Percentiles rank a stretch among this genome's conserved stretches.
Evolutionary conservation across 2,888 invertebrate species (phyloP).

Genomic region (Cabera pusaria): DNA sequence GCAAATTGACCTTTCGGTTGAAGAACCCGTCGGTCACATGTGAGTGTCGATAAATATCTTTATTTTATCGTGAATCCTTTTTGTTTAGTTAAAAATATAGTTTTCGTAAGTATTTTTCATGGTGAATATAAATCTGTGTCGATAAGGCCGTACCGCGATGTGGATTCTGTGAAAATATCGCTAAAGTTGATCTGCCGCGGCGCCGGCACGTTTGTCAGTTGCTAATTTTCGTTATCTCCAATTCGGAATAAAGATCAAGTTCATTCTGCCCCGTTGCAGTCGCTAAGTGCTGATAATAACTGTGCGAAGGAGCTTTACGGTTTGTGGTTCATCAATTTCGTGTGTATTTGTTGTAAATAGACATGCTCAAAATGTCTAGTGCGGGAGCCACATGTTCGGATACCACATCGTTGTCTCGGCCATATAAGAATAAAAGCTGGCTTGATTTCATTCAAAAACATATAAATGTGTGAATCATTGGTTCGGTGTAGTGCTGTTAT

Average conservation of each 20-base stretch:
- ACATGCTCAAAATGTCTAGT: slow-evolving; percentile 70
- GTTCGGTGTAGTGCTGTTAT: slow-evolving; percentile 15
- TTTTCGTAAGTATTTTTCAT: slow-evolving; percentile 79
- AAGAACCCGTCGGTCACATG: slow-evolving; percentile 96
- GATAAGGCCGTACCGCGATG: slow-evolving; percentile 55
- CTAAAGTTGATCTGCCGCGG: slow-evolving; percentile 63
- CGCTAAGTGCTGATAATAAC: slow-evolving; percentile 40
- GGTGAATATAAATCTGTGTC: slow-evolving; percentile 72
- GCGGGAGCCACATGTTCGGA: slow-evolving; percentile 73
- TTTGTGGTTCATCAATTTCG: slow-evolving; percentile 50
- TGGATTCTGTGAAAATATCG: slow-evolving; percentile 71
- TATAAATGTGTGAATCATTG: slow-evolving; percentile 25
- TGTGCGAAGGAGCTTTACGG: slow-evolving; percentile 44
- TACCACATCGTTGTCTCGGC: slow-evolving; percentile 52
- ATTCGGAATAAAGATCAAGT: slow-evolving; percentile 53
- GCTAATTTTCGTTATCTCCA: slow-evolving; percentile 59
- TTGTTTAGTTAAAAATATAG: slow-evolving; percentile 66
- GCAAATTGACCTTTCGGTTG: slow-evolving; percentile 90
- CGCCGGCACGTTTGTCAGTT: slow-evolving; percentile 80
- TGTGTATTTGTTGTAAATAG: slow-evolving; percentile 50
- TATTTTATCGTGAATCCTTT: slow-evolving; percentile 77
- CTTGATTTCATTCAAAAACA: slow-evolving; percentile 40
- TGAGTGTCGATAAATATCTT: slow-evolving; percentile 88
- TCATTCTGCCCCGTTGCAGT: slow-evolving; percentile 38
- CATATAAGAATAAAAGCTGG: slow-evolving; percentile 44